Evolutionary conservation across 1,140 invertebrate genomes (phyloP), one percentile per base, ranked within the genome.

Genomic region (Rhysida immarginata): DNA sequence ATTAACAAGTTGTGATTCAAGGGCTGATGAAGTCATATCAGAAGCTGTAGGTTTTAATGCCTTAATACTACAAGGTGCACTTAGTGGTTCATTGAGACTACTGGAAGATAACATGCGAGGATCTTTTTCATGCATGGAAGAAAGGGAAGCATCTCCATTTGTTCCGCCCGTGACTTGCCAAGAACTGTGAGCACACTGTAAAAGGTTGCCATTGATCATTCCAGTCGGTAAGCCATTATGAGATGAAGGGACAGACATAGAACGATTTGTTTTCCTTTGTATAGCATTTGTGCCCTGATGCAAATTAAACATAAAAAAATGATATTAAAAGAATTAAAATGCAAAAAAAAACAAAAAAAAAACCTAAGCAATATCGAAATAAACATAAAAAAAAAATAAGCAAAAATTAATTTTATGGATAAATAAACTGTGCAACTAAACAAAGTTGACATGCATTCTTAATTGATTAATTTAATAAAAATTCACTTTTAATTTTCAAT

Each of bases 201-300:
- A 46, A 5, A 8, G 5, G 18, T 20, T 46, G 20, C 20, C 18
- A 20, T 3, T 8, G 8, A 5, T 8, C 44, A 5, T 8, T 18
- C 3, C 21, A 46, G 18, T 8, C 8, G 44, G 44, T 8, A 46
- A 23, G 20, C 55, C 55, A 23, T 25, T 46, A 2, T 25, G 11
- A 8, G 55, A 46, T 2, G 55, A 49, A 50, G 55, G 55, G 8
- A 56, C 45, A 3, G 55, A 56, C 8, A 56, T 21, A 2, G 55
- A 56, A 16, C 55, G 25, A 18, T 52, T 56, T 25, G 55, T 27
- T 26, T 56, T 56, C 21, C 55, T 21, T 26, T 5, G 49, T 13
- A 51, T 11, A 5, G 26, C 24, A 8, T 16, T 8, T 14, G 13
- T 13, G 20, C 26, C 49, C 49, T 51, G 26, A 27, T 14, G 23